phyloP scores from a whole-genome alignment of 2,113 vertebrate species.

The Sterna hirundo region DNA sequence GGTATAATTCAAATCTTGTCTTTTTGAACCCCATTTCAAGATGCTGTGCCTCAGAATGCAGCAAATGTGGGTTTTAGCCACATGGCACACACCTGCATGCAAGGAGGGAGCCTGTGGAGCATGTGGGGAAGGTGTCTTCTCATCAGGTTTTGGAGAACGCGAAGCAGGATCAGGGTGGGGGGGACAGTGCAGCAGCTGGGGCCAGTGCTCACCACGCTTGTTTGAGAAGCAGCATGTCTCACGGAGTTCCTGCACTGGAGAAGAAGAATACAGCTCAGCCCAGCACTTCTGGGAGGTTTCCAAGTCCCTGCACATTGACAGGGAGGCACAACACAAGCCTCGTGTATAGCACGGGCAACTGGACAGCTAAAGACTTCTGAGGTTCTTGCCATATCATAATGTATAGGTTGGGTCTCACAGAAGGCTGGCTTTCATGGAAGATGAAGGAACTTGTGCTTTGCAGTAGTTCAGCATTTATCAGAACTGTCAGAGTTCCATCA shows the following conservation, averaged over 20 bases:
- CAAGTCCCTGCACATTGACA: not conserved
- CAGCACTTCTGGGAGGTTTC: not conserved
- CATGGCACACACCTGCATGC: not conserved
- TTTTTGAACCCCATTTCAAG: not conserved
- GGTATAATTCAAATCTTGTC: not conserved
- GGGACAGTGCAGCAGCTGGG: not conserved
- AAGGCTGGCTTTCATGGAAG: not conserved
- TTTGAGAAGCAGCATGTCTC: not conserved
- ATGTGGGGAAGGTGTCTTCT: not conserved
- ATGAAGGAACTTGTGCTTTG: not conserved
- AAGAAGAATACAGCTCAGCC: not conserved
- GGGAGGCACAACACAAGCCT: not conserved
- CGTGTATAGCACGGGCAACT: accelerated
- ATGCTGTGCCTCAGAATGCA: not conserved
- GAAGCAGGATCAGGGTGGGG: accelerated
- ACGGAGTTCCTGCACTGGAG: not conserved
- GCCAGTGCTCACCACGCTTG: not conserved
- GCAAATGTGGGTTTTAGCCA: not conserved
- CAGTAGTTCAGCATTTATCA: not conserved
- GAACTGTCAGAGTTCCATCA: no score
- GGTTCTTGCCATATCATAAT: not conserved
- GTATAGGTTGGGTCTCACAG: not conserved
- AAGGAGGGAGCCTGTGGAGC: not conserved
- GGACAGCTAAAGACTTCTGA: not conserved
- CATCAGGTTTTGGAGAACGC: not conserved